Percentiles rank a stretch among this genome's conserved stretches.
phyloP scores from a whole-genome alignment of 2,113 vertebrate species.

The Irena cyanogastra region DNA sequence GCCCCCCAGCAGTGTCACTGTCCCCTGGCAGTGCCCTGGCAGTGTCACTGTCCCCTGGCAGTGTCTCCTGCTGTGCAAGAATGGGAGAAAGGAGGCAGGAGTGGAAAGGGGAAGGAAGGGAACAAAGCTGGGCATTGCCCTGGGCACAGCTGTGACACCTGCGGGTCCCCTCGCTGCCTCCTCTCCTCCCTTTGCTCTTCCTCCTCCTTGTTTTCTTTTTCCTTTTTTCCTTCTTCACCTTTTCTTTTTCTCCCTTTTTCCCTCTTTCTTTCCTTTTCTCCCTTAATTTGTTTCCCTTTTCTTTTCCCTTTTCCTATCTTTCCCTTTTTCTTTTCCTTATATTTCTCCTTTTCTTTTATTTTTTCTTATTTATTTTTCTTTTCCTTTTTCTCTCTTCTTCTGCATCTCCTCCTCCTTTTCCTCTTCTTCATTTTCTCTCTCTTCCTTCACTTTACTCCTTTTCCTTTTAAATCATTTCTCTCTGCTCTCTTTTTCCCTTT shows the following conservation, averaged over 20 bases:
- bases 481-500: accelerated
- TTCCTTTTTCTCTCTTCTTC: too few species aligned
- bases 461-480: accelerated
- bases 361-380: neutral
- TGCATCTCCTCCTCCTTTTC: neutral
- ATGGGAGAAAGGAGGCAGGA: accelerated
- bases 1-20: too few species aligned
- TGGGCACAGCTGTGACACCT: neutral
- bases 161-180: neutral
- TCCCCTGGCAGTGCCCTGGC: neutral
- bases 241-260: accelerated
- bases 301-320: accelerated
- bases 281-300: neutral
- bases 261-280: accelerated
- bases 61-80: neutral
- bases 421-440: accelerated
- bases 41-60: neutral
- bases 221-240: accelerated
- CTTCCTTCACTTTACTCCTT: accelerated
- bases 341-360: neutral
- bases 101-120: neutral
- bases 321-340: too few species aligned
- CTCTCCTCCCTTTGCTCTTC: neutral
- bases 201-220: accelerated
- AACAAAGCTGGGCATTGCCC: neutral